Conservation (phyloP, 2,888 invertebrate genomes). For the Pachymerium ferrugineum region DNA sequence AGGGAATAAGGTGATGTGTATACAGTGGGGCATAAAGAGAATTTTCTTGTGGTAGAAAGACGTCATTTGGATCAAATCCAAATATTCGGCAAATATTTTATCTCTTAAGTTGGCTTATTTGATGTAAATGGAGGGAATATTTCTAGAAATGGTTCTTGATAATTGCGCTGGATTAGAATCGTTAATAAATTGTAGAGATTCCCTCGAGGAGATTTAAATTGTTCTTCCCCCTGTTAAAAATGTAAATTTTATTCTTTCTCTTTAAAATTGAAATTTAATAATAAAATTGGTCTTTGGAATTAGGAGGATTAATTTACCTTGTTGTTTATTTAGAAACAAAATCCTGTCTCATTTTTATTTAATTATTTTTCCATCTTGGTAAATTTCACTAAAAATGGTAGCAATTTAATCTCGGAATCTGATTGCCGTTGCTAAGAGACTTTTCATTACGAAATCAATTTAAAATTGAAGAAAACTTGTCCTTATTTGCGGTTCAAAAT, state of each 20-base stretch:
- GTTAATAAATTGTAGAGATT: not conserved
- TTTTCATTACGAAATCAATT: not conserved
- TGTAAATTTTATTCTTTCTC: not conserved
- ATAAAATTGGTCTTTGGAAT: not conserved
- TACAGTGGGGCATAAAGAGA: not conserved
- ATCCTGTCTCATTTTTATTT: not conserved
- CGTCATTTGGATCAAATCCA: not conserved
- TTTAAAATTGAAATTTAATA: not conserved
- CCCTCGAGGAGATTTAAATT: not conserved
- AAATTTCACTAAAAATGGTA: not conserved
- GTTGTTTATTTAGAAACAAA: not conserved
- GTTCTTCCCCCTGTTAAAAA: not conserved
- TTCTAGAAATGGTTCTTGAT: not conserved
- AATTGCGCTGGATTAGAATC: not conserved
- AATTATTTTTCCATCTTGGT: not conserved
- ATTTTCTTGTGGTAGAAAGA: not conserved
- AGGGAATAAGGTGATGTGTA: not conserved
- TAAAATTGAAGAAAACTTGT: not conserved
- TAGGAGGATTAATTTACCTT: not conserved
- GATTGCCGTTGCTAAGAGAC: no score
- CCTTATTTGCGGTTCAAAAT: not conserved
- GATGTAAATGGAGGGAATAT: not conserved
- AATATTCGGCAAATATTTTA: not conserved
- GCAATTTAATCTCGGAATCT: no score
- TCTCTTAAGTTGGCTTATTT: not conserved